A percentile compares a stretch with the other conserved stretches of the same genome.
Evolutionary conservation across 1,140 invertebrate species (phyloP).

Genomic region (Cotesia glomerata): DNA sequence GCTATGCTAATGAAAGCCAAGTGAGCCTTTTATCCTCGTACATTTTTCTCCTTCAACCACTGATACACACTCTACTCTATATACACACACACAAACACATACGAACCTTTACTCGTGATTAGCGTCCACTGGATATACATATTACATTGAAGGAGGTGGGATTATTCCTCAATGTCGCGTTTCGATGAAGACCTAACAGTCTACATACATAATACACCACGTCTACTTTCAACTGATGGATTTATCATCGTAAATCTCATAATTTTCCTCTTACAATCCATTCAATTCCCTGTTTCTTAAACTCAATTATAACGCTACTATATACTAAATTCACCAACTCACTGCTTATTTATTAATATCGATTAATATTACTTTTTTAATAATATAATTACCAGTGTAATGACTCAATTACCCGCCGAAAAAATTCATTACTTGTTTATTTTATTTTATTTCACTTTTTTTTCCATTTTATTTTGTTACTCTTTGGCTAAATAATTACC

Average conservation of each 20-base stretch:
- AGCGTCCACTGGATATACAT: conserved; percentile 29
- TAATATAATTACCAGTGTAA: too few relatives aligned
- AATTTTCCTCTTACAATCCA: conserved; percentile 31
- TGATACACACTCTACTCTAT: too few relatives aligned
- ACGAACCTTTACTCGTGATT: conserved; percentile 33
- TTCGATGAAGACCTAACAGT: conserved; percentile 43
- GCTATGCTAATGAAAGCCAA: conserved; percentile 44
- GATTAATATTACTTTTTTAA: background rate
- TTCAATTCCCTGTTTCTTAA: conserved; percentile 34
- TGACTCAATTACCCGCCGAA: too few relatives aligned
- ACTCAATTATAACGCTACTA: background rate
- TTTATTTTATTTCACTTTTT: too few relatives aligned
- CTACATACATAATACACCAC: conserved; percentile 11
- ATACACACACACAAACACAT: background rate
- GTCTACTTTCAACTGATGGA: conserved; percentile 36
- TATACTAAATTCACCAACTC: background rate
- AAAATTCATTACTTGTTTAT: too few relatives aligned
- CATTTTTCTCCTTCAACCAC: conserved; percentile 10
- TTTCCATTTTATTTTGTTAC: too few relatives aligned
- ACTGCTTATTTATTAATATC: background rate
- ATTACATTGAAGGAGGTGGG: conserved; percentile 24
- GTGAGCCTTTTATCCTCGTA: background rate
- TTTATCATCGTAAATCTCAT: conserved; percentile 35
- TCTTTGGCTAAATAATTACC: too few relatives aligned
- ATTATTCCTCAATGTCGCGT: conserved; percentile 45